Evolutionary conservation across 2,888 invertebrate species (phyloP), one percentile per base, ranked within the genome.

Genomic region (Patella caerulea): DNA sequence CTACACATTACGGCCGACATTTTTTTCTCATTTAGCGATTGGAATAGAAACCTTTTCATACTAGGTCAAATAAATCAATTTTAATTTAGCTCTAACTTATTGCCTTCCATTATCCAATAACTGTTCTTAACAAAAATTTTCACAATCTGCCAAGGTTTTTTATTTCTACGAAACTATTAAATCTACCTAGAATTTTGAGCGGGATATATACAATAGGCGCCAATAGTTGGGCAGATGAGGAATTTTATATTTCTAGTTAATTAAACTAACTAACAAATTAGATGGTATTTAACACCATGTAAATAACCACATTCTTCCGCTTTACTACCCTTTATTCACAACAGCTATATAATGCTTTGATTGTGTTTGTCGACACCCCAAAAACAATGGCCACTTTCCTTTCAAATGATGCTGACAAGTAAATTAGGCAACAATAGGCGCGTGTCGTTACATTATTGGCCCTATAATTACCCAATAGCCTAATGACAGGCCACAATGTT

Each of bases 361-460:
- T 65, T 65, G 65, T 65, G 24, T 65, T 65, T 65, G 65, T 65
- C 65, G 24, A 24, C 65, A 65, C 65, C 65, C 24, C 24, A 19
- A 45, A n/a, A 65, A 65, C 65, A 65, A 65, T 65, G 65, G 24
- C 65, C 65, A 65, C 24, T 24, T 15, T 24, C 65, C 65, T 45
- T 45, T 45, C 45, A 45, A 45, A 45, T 45, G 45, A 7, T 45
- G 24, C 19, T 65, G 65, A 65, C 65, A 65, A 11, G 24, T 65
- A 65, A 65, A 65, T 65, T 65, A 65, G 65, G 65, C 65, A 65
- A 65, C 65, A 65, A 65, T 65, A 65, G 65, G 24, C 65, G 24
- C 65, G 65, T 65, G 65, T 24, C 65, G 24, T 65, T 65, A 65
- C 65, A 65, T 65, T 65, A 65, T 65, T 65, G 24, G 65, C 19